Percentiles rank a stretch among this genome's conserved stretches.
Evolutionary conservation across 2,113 vertebrate genomes (phyloP).

Genomic region (Mesitornis unicolor): DNA sequence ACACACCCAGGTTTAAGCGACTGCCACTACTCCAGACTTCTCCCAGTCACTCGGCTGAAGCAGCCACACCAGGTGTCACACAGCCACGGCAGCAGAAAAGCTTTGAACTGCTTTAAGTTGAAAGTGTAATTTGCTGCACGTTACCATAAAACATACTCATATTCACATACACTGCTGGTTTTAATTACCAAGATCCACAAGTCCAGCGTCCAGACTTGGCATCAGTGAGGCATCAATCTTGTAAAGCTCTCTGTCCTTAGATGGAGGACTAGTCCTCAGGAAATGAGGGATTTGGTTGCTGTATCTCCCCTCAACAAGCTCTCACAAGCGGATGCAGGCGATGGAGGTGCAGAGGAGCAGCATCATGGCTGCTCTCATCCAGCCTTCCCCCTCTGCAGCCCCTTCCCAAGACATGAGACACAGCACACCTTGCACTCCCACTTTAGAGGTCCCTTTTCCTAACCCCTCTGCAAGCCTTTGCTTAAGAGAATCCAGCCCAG

Average conservation of each 20-base stretch:
- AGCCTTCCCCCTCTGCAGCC: background rate
- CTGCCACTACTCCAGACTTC: background rate
- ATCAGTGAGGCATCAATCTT: background rate
- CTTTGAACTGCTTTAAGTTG: background rate
- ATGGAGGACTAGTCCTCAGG: background rate
- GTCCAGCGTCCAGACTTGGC: background rate
- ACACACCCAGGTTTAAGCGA: background rate
- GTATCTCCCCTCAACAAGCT: background rate
- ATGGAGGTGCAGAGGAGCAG: background rate
- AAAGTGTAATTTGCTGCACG: background rate
- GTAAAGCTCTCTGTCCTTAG: background rate
- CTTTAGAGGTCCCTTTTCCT: background rate
- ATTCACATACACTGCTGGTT: background rate
- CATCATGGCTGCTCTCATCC: background rate
- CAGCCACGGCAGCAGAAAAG: background rate
- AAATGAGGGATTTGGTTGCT: background rate
- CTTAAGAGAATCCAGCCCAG: background rate
- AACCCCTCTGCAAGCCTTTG: background rate
- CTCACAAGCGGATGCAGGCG: background rate
- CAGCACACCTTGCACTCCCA: background rate
- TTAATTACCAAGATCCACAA: background rate
- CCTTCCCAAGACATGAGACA: background rate
- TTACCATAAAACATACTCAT: rapidly evolving
- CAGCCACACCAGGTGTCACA: background rate
- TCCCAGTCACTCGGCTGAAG: background rate